phyloP scores from a whole-genome alignment of 2,113 vertebrate genomes.

The Scatophagus argus region DNA sequence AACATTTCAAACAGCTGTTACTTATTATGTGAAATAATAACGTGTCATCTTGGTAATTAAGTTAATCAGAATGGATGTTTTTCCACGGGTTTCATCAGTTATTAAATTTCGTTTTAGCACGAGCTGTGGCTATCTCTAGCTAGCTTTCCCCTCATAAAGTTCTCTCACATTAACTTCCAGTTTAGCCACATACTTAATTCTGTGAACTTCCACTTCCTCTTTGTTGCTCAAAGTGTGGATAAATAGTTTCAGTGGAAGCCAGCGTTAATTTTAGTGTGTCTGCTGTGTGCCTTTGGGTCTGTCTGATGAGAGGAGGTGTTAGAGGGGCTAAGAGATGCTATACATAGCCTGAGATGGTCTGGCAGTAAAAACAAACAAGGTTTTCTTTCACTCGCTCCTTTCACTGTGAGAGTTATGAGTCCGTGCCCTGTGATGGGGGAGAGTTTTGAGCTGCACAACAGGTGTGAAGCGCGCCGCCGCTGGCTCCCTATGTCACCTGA shows the following conservation, averaged over 20 bases:
- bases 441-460: slow-evolving; percentile 72
- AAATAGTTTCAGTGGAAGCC: background rate
- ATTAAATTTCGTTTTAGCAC: background rate
- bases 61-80: background rate
- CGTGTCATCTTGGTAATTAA: background rate
- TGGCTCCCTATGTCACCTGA: slow-evolving; percentile 73
- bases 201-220: background rate
- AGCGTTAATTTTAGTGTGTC: slow-evolving; percentile 47
- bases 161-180: background rate
- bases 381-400: slow-evolving; percentile 85
- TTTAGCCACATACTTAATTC: background rate
- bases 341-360: slow-evolving; percentile 78
- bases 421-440: slow-evolving; percentile 61
- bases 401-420: slow-evolving; percentile 83
- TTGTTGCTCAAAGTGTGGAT: background rate
- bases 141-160: background rate
- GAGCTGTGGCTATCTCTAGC: background rate
- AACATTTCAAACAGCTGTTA: no score
- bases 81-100: no score
- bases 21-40: no score
- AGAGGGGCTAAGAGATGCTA: slow-evolving; percentile 63
- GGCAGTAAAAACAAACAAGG: slow-evolving; percentile 87
- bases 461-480: slow-evolving; percentile 72
- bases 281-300: slow-evolving; percentile 31
- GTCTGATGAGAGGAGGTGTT: slow-evolving; percentile 42